These are phyloP conservation scores for Drosophila eugracilis DNA, from an alignment of 1,140 invertebrate genomes.

Conservation along the genomic window DNA sequence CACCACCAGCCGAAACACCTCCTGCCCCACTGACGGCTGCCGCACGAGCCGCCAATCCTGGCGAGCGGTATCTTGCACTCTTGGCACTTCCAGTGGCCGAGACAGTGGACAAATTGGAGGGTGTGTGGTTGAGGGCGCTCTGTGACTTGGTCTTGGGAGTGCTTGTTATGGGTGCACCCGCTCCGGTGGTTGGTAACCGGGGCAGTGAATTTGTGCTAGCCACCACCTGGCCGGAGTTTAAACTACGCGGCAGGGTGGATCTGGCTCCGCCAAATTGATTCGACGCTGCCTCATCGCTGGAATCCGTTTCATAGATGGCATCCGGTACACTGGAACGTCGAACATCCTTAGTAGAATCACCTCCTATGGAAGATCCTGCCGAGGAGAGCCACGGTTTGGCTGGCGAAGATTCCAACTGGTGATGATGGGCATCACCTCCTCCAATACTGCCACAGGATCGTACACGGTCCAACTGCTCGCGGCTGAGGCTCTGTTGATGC, in stretches of 20 bases:
- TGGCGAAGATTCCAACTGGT: constrained; percentile 85
- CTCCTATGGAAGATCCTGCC: constrained; percentile 49
- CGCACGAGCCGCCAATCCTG: constrained; percentile 87
- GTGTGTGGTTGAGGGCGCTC: constrained; percentile 87
- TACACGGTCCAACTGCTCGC: constrained; percentile 90
- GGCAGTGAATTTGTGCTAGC: constrained; percentile 91
- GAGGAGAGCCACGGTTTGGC: constrained; percentile 85
- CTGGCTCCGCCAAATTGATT: constrained; percentile 85
- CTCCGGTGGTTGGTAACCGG: constrained; percentile 87
- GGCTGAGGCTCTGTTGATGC: constrained; percentile 90
- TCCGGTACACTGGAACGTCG: constrained; percentile 89
- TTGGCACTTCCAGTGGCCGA: constrained; percentile 88
- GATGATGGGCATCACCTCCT: constrained; percentile 86
- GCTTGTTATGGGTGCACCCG: constrained; percentile 77
- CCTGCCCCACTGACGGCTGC: constrained; percentile 84
- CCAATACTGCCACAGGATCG: constrained; percentile 93
- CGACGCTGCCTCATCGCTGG: constrained; percentile 88
- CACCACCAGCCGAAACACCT: neutral
- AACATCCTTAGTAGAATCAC: constrained; percentile 77
- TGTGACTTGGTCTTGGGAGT: constrained; percentile 89
- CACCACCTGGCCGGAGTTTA: constrained; percentile 86
- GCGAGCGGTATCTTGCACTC: constrained; percentile 93
- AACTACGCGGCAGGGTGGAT: constrained; percentile 88
- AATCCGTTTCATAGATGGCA: constrained; percentile 88
- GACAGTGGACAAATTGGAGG: constrained; percentile 32